phyloP scores from a whole-genome alignment of 2,888 invertebrate species.

The Dexiosoma caninum region DNA sequence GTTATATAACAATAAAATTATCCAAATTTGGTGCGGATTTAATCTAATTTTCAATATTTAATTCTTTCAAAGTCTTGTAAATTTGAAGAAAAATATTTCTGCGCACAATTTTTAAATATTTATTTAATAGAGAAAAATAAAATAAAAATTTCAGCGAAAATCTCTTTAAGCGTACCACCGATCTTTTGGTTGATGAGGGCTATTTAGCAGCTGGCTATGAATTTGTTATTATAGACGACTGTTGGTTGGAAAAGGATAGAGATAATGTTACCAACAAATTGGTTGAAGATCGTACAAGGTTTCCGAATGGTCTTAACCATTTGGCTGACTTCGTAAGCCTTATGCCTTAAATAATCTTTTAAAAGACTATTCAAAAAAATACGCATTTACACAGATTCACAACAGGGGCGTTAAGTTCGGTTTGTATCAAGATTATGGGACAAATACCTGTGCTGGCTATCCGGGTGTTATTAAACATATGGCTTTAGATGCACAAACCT shows the following conservation, averaged over 20 bases:
- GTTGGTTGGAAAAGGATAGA: slow-evolving; percentile 84
- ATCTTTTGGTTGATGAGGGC: slow-evolving; percentile 83
- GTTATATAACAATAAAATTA: no score
- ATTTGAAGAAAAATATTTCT: no score
- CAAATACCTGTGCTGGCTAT: slow-evolving; percentile 86
- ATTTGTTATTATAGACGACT: slow-evolving; percentile 86
- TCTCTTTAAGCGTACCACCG: slow-evolving; percentile 81
- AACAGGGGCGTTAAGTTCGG: slow-evolving; percentile 85
- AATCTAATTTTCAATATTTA: no score
- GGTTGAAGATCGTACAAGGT: slow-evolving; percentile 83
- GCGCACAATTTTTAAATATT: no score
- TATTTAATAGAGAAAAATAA: no score
- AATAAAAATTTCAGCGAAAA: slow-evolving; percentile 79
- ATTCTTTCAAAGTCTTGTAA: no score
- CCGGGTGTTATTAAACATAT: slow-evolving; percentile 84
- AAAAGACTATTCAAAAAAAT: no score
- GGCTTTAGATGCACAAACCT: slow-evolving; percentile 84
- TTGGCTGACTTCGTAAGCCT: slow-evolving; percentile 84
- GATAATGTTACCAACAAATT: slow-evolving; percentile 80
- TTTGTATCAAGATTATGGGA: slow-evolving; percentile 88
- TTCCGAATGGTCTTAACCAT: slow-evolving; percentile 85
- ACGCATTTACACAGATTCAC: no score
- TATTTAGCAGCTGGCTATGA: slow-evolving; percentile 85
- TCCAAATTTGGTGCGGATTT: no score
- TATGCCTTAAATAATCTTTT: neutral